Conservation (phyloP, 1,140 invertebrate species). For the Drosophila bifasciata region DNA sequence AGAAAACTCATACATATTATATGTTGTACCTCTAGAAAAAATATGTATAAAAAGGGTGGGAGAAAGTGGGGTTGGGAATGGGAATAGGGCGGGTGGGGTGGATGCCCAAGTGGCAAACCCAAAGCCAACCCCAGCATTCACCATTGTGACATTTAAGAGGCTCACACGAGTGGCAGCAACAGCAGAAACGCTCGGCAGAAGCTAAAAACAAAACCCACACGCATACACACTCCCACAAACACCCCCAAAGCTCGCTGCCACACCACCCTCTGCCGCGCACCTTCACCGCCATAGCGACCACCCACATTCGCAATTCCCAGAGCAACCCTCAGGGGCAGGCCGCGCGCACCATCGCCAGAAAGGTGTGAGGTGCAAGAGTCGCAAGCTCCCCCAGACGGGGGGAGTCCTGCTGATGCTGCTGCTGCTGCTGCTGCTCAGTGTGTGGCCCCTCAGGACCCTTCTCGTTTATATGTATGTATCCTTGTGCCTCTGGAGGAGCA, state of each 20-base stretch:
- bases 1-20: slow-evolving; percentile 62
- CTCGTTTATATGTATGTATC: slow-evolving; percentile 34
- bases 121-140: slow-evolving; percentile 56
- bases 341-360: slow-evolving; percentile 3
- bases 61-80: not conserved
- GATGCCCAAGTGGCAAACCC: slow-evolving; percentile 56
- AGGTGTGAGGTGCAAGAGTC: slow-evolving; percentile 54
- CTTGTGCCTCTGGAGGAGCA: slow-evolving; percentile 39
- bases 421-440: slow-evolving; percentile 31
- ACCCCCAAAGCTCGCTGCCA: slow-evolving; percentile 2
- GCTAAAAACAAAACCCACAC: slow-evolving; percentile 74
- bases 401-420: slow-evolving; percentile 35
- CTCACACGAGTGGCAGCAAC: slow-evolving; percentile 60
- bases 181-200: slow-evolving; percentile 40
- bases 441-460: slow-evolving; percentile 53
- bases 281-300: slow-evolving; percentile 11
- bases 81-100: slow-evolving; percentile 23
- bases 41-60: slow-evolving; percentile 16
- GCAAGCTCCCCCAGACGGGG: slow-evolving; percentile 19
- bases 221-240: slow-evolving; percentile 20
- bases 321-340: slow-evolving; percentile 66
- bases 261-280: not conserved
- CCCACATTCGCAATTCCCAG: slow-evolving; percentile 48
- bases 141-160: slow-evolving; percentile 79
- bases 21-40: slow-evolving; percentile 51